Conservation (phyloP, 2,113 vertebrate species). For the human region DNA sequence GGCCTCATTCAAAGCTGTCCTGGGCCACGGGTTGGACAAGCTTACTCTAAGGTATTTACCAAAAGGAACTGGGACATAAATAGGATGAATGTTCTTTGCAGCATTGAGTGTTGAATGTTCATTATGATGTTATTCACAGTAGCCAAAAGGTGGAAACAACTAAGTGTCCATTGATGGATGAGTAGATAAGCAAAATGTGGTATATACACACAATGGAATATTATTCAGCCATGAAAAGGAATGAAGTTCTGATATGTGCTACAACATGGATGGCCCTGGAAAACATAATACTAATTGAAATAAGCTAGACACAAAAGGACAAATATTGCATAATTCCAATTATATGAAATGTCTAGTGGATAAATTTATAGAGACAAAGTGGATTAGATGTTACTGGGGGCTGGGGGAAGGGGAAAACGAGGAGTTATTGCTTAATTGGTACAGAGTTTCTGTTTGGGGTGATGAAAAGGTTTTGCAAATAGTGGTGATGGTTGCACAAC, state of each 20-base stretch:
- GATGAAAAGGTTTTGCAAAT: neutral
- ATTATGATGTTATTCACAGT: too few species aligned
- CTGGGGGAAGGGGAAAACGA: rapidly evolving
- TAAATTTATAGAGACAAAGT: neutral
- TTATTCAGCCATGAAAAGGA: neutral
- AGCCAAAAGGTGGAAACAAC: neutral
- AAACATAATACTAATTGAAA: neutral
- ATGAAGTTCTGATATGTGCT: rapidly evolving
- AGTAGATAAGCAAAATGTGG: neutral
- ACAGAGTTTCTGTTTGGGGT: neutral
- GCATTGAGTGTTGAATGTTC: neutral
- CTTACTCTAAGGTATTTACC: neutral
- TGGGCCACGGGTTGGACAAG: too few species aligned
- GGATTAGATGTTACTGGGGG: neutral
- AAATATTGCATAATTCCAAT: neutral
- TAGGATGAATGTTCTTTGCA: neutral
- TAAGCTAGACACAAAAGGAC: neutral
- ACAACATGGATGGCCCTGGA: rapidly evolving
- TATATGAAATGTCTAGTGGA: too few species aligned
- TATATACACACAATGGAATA: rapidly evolving
- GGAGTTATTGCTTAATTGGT: neutral
- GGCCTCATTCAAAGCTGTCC: too few species aligned
- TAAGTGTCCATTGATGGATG: rapidly evolving
- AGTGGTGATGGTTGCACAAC: neutral
- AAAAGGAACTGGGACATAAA: neutral